Evolutionary conservation across 2,113 vertebrate species (phyloP).

Genomic region (Entelurus aequoreus): DNA sequence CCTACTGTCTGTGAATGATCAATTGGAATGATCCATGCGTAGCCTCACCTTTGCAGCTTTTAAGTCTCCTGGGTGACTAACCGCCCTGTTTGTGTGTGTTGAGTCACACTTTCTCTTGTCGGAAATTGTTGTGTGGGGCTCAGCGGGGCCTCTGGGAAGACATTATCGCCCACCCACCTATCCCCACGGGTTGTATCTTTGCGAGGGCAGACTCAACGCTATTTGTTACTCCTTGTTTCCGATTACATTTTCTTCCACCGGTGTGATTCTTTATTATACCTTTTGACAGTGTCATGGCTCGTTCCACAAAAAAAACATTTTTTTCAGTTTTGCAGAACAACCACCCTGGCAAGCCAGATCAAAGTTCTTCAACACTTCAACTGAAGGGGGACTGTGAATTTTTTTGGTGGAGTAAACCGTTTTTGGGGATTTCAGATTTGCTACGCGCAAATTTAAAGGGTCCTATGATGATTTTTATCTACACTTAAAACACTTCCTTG

Average conservation of each 20-base stretch:
- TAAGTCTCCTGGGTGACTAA: constrained; percentile 59
- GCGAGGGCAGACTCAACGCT: constrained; percentile 40
- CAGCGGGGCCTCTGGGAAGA: constrained; percentile 51
- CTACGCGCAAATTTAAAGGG: no score
- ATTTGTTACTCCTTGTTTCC: constrained; percentile 54
- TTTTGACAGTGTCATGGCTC: constrained; percentile 17
- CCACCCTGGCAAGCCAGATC: neutral
- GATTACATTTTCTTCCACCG: constrained; percentile 32
- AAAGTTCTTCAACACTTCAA: neutral
- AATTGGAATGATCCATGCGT: constrained; percentile 67
- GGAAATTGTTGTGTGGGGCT: constrained; percentile 33
- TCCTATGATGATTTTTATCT: no score
- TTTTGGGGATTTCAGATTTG: no score
- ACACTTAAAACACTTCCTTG: no score
- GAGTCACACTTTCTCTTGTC: constrained; percentile 41
- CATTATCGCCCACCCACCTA: constrained; percentile 61
- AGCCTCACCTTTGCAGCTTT: constrained; percentile 56
- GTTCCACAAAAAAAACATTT: constrained; percentile 7
- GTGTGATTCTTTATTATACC: constrained; percentile 18
- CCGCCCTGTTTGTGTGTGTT: constrained; percentile 37
- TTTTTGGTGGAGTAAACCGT: no score
- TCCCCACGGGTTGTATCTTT: constrained; percentile 51
- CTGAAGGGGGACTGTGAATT: no score
- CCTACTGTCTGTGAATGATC: constrained; percentile 63
- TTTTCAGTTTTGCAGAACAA: neutral